These are phyloP conservation scores for Malurus leucopterus DNA, from an alignment of 2,797 vertebrate species.

Conservation along the genomic window DNA sequence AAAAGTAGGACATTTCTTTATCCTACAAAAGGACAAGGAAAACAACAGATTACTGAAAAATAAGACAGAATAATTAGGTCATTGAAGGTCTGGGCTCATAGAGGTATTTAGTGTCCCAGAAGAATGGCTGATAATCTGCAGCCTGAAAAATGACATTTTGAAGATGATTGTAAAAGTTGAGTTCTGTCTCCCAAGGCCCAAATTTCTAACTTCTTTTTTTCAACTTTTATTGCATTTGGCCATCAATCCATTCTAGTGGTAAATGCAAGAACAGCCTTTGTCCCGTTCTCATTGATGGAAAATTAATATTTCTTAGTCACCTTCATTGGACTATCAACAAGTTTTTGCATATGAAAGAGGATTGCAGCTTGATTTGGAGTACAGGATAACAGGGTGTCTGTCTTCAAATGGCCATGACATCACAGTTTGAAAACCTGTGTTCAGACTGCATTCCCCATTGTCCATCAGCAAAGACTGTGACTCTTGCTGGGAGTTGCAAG, in stretches of 20 bases:
- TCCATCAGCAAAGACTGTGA: neutral
- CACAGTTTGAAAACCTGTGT: neutral
- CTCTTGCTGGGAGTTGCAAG: neutral
- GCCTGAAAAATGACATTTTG: neutral
- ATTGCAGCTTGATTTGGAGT: neutral
- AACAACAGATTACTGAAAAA: constrained; percentile 44
- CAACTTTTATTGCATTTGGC: neutral
- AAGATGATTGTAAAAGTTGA: neutral
- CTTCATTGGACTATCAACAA: neutral
- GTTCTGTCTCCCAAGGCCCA: neutral
- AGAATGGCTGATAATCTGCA: neutral
- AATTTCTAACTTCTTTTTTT: neutral
- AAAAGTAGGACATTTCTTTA: constrained; percentile 34
- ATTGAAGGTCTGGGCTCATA: neutral
- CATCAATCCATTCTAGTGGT: neutral
- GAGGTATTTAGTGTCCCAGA: neutral
- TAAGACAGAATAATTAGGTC: constrained; percentile 40
- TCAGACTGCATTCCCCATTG: neutral
- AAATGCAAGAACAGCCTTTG: neutral
- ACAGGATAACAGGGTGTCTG: neutral
- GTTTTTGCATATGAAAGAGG: neutral
- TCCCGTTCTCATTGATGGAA: neutral
- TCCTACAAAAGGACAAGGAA: constrained; percentile 6
- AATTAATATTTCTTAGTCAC: neutral
- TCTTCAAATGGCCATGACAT: neutral